Percentiles rank a stretch among this genome's conserved stretches.
These are phyloP conservation scores for Babylonia areolata DNA, from an alignment of 1,140 invertebrate genomes.

Conservation along the genomic window DNA sequence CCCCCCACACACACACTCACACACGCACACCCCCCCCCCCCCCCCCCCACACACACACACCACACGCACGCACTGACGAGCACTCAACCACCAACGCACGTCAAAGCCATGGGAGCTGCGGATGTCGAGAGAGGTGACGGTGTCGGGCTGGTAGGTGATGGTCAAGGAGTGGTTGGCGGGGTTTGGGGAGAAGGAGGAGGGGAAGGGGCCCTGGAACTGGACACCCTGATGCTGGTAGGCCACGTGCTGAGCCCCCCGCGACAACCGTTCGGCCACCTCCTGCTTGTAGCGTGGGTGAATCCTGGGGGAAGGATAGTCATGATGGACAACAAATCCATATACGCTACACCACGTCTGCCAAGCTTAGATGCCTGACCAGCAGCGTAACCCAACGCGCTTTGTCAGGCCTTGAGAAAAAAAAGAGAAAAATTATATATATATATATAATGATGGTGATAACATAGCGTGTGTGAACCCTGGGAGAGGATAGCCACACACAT, in stretches of 20 bases:
- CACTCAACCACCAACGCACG: conserved; percentile 44
- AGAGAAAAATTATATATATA: neutral
- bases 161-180: conserved; percentile 26
- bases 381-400: too few species aligned
- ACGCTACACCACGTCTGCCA: too few species aligned
- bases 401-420: too few species aligned
- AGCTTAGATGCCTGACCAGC: too few species aligned
- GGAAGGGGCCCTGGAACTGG: conserved; percentile 55
- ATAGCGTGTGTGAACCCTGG: neutral
- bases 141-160: conserved; percentile 37
- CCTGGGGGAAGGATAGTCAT: conserved; percentile 34
- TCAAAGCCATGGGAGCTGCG: conserved; percentile 55
- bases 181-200: neutral
- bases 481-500: too few species aligned
- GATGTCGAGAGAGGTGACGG: conserved; percentile 38
- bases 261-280: conserved; percentile 58
- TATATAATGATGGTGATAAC: neutral
- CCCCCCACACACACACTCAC: too few species aligned
- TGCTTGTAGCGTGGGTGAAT: conserved; percentile 64
- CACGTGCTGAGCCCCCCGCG: conserved; percentile 46
- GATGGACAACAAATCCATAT: neutral
- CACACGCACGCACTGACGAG: too few species aligned
- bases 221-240: conserved; percentile 44
- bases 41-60: too few species aligned
- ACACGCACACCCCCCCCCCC: too few species aligned